A percentile compares a stretch with the other conserved stretches of the same genome.
phyloP scores from a whole-genome alignment of 2,797 vertebrate species.

The Prionace glauca region DNA sequence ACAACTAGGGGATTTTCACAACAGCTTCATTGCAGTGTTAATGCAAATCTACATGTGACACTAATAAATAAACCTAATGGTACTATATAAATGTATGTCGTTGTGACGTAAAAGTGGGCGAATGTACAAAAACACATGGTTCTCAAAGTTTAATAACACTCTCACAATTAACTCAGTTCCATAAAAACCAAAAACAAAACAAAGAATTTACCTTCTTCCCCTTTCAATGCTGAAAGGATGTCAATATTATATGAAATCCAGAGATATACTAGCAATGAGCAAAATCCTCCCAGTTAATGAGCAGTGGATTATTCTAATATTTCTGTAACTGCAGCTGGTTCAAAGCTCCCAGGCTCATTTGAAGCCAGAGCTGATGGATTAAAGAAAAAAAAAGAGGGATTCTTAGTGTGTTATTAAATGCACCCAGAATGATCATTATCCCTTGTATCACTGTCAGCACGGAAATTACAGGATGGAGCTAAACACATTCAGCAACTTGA shows the following conservation, averaged over 20 bases:
- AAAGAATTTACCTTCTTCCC: background rate
- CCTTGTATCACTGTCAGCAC: conserved; percentile 12
- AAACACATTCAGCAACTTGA: conserved; percentile 16
- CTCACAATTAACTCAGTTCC: background rate
- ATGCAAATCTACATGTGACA: no score
- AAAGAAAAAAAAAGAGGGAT: background rate
- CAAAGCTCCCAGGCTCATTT: conserved; percentile 9
- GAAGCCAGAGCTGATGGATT: conserved; percentile 19
- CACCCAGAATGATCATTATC: conserved; percentile 22
- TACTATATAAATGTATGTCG: background rate
- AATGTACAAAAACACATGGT: background rate
- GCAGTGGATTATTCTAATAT: background rate
- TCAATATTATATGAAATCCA: background rate
- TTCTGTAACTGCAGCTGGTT: conserved; percentile 23
- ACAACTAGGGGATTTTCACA: no score
- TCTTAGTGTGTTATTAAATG: conserved; percentile 25
- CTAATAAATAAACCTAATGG: no score
- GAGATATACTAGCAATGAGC: background rate
- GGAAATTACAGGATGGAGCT: conserved; percentile 13
- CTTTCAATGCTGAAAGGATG: background rate
- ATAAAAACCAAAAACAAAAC: background rate
- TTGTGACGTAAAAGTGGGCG: background rate
- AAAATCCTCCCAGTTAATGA: conserved; percentile 1
- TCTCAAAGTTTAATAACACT: background rate
- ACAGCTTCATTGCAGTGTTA: no score